A percentile compares a stretch with the other conserved stretches of the same genome.
phyloP scores from a whole-genome alignment of 2,113 vertebrate species.

The Gallinago media region DNA sequence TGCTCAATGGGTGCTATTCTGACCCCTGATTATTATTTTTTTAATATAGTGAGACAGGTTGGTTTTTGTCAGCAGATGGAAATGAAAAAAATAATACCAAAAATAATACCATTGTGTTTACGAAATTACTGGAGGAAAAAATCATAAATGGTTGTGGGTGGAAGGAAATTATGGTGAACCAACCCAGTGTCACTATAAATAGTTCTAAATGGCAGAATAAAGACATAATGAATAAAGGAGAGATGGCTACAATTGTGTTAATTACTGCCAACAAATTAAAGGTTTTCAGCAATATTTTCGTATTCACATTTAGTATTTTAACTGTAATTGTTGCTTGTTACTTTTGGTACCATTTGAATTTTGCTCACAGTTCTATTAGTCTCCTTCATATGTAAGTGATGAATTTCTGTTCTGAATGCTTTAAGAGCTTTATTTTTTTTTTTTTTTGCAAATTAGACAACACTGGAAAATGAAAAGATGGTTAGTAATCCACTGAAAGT shows the following conservation, averaged over 20 bases:
- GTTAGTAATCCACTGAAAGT: slow-evolving; percentile 14
- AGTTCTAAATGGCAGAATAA: slow-evolving; percentile 70
- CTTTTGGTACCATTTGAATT: slow-evolving; percentile 3
- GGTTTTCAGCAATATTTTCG: slow-evolving; percentile 71
- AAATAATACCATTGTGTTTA: not conserved
- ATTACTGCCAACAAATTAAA: slow-evolving; percentile 73
- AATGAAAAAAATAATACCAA: not conserved
- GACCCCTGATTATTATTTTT: not conserved
- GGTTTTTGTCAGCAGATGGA: not conserved
- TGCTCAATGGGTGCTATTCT: not conserved
- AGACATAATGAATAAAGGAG: slow-evolving; percentile 56
- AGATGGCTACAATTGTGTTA: slow-evolving; percentile 62
- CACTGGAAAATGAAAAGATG: slow-evolving; percentile 32
- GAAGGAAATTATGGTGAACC: slow-evolving; percentile 70
- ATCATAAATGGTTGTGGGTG: slow-evolving; percentile 62
- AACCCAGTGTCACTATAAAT: slow-evolving; percentile 62
- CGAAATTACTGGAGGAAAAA: slow-evolving; percentile 18
- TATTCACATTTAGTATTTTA: slow-evolving; percentile 54
- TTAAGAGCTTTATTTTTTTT: slow-evolving; percentile 49
- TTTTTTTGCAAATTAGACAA: slow-evolving; percentile 40
- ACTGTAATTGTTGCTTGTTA: not conserved
- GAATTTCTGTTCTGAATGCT: not conserved
- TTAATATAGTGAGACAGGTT: not conserved
- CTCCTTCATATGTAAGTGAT: not conserved
- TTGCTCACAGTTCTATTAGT: not conserved